phyloP scores from a whole-genome alignment of 2,113 vertebrate species.

The Apteryx mantelli region DNA sequence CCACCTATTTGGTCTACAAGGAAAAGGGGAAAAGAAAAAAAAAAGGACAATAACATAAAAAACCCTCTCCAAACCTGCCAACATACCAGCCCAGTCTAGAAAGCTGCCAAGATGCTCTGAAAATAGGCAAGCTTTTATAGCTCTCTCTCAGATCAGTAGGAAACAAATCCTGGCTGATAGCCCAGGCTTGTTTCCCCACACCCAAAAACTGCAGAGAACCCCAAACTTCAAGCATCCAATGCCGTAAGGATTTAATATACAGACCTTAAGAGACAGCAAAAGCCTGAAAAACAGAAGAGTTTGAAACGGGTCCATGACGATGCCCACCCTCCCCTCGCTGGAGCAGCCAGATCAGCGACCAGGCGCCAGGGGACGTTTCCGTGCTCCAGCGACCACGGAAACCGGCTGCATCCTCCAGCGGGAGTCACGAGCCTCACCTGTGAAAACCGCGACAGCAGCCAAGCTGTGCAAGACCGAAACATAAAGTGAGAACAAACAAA shows the following conservation, averaged over 20 bases:
- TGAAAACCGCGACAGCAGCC: not conserved
- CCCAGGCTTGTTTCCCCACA: conserved; percentile 12
- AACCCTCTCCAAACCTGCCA: not conserved
- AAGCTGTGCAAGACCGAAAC: rapidly evolving
- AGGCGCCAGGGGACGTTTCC: not conserved
- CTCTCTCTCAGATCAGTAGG: not conserved
- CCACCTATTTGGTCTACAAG: not conserved
- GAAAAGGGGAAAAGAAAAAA: not conserved
- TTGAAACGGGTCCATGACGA: not conserved
- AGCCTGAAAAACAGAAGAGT: not conserved
- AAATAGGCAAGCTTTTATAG: not conserved
- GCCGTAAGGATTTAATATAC: not conserved
- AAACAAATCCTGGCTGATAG: not conserved
- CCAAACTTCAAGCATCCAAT: not conserved
- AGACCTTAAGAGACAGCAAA: not conserved
- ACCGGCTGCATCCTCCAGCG: not conserved
- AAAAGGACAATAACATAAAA: not conserved
- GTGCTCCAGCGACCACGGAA: not conserved
- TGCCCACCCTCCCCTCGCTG: not conserved
- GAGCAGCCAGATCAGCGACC: not conserved
- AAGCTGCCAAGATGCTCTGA: conserved; percentile 14
- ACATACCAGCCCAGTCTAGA: not conserved
- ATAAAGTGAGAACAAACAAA: not conserved
- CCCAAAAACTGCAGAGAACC: not conserved
- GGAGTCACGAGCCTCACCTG: not conserved